These are phyloP conservation scores for Agrypnus murinus DNA, from an alignment of 2,888 invertebrate species.

Conservation along the genomic window DNA sequence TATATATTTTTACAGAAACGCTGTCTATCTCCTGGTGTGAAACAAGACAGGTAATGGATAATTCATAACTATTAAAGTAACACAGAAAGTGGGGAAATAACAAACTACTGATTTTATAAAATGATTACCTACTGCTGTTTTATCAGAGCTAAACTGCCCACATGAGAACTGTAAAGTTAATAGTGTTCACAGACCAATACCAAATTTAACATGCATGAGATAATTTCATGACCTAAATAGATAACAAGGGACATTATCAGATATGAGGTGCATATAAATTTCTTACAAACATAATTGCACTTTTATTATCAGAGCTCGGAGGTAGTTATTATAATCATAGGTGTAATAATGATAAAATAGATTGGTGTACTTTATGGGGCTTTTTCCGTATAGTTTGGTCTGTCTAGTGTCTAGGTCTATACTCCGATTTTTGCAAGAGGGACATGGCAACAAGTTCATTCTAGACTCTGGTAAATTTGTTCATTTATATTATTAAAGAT, in stretches of 20 bases:
- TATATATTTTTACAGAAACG: too few relatives aligned
- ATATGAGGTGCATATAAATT: background rate
- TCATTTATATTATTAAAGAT: too few relatives aligned
- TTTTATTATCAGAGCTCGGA: too few relatives aligned
- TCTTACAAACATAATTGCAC: too few relatives aligned
- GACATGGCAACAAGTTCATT: too few relatives aligned
- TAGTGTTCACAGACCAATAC: background rate
- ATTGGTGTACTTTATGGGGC: too few relatives aligned
- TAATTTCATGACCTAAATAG: slow-evolving; percentile 1
- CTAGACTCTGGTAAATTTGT: too few relatives aligned
- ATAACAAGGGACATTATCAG: slow-evolving; percentile 2
- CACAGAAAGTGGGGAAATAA: slow-evolving; percentile 9
- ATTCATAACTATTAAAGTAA: slow-evolving; percentile 14
- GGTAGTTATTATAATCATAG: too few relatives aligned
- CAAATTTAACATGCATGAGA: background rate
- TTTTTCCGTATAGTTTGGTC: too few relatives aligned
- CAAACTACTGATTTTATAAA: slow-evolving; percentile 6
- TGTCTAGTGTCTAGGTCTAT: too few relatives aligned
- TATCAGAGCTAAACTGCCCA: slow-evolving; percentile 11
- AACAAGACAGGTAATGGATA: slow-evolving; percentile 12
- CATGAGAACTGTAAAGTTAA: slow-evolving; percentile 6
- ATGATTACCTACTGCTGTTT: slow-evolving; percentile 14
- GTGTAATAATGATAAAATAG: too few relatives aligned
- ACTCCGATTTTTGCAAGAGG: too few relatives aligned
- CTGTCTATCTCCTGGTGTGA: background rate